Percentiles rank a stretch among this genome's conserved stretches.
Evolutionary conservation across 2,888 invertebrate genomes (phyloP).

Genomic region (Ligdia adustata): DNA sequence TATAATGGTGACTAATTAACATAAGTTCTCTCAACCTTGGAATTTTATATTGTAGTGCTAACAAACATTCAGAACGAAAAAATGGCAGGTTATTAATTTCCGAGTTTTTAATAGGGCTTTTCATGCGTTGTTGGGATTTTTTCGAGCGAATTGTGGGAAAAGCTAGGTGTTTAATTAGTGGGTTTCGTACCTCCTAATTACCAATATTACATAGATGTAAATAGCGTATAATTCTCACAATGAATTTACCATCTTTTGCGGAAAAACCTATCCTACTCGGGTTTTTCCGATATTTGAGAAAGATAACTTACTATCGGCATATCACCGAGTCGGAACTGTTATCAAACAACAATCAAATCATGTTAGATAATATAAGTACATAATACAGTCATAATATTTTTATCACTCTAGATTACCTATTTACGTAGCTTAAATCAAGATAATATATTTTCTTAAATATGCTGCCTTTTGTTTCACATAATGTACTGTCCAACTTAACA

Average conservation of each 20-base stretch:
- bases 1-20: slow-evolving; percentile 24
- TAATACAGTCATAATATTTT: slow-evolving; percentile 15
- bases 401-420: slow-evolving; percentile 16
- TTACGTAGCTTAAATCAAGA: slow-evolving; percentile 12
- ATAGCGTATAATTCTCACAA: slow-evolving; percentile 1
- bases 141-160: slow-evolving; percentile 3
- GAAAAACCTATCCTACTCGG: slow-evolving; percentile 8
- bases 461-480: not conserved
- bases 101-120: slow-evolving; percentile 18
- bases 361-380: not conserved
- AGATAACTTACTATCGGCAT: slow-evolving; percentile 29
- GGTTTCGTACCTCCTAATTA: slow-evolving; percentile 6
- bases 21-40: slow-evolving; percentile 19
- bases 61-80: slow-evolving; percentile 15
- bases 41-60: slow-evolving; percentile 12
- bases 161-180: slow-evolving; percentile 3
- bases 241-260: slow-evolving; percentile 2
- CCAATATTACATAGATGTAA: slow-evolving; percentile 10
- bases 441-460: not conserved
- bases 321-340: slow-evolving; percentile 21
- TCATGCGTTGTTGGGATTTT: slow-evolving; percentile 6
- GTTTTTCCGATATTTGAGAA: slow-evolving; percentile 13
- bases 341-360: slow-evolving; percentile 24
- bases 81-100: slow-evolving; percentile 14
- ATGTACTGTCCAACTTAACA: no score